phyloP scores from a whole-genome alignment of 2,113 vertebrate genomes.

The Laterallus jamaicensis region DNA sequence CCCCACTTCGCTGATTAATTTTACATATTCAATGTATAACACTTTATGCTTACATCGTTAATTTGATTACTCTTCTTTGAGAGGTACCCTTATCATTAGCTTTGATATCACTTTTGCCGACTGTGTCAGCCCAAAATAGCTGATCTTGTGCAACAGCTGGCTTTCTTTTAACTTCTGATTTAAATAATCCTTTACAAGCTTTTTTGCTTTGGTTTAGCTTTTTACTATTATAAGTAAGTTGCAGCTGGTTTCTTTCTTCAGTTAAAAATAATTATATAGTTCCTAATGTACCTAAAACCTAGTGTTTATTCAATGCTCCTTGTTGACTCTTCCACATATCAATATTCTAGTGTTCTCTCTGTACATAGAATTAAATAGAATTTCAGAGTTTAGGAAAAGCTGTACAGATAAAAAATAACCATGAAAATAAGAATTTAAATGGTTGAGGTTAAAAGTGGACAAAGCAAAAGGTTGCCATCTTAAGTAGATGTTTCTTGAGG shows the following conservation, averaged over 20 bases:
- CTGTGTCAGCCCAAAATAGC: neutral
- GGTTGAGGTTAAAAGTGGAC: neutral
- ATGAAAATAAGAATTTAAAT: neutral
- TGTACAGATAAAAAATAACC: neutral
- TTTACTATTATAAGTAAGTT: neutral
- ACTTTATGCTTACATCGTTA: neutral
- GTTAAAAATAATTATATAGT: neutral
- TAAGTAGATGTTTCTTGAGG: neutral
- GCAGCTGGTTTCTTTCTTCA: neutral
- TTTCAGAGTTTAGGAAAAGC: neutral
- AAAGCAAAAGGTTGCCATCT: neutral
- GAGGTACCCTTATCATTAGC: fast-evolving
- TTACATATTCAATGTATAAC: neutral
- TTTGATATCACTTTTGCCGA: neutral
- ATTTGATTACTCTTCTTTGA: neutral
- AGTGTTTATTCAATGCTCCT: neutral
- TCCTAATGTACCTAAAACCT: neutral
- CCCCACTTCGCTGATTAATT: neutral
- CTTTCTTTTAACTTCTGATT: neutral
- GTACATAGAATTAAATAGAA: neutral
- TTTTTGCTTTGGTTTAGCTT: neutral
- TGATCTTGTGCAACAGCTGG: neutral
- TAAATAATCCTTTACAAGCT: neutral
- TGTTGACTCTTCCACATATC: neutral
- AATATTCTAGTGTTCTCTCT: neutral